A percentile compares a stretch with the other conserved stretches of the same genome.
These are phyloP conservation scores for Spondyliosoma cantharus DNA, from an alignment of 2,797 vertebrate genomes.

Conservation along the genomic window DNA sequence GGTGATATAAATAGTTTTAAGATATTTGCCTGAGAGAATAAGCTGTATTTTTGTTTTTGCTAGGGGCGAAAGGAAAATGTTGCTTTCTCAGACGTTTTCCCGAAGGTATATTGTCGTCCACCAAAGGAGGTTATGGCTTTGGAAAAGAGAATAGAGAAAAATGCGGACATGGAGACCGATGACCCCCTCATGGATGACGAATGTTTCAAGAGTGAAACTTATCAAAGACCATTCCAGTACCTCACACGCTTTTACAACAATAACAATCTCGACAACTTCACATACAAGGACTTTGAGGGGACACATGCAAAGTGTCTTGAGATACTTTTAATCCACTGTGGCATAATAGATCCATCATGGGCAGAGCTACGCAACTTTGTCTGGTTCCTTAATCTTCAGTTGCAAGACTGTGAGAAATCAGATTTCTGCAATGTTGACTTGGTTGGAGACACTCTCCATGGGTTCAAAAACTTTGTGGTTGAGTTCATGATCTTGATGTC, in stretches of 20 bases:
- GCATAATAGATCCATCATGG: slow-evolving; percentile 90
- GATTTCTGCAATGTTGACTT: slow-evolving; percentile 85
- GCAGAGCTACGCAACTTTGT: slow-evolving; percentile 89
- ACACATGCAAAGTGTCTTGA: slow-evolving; percentile 86
- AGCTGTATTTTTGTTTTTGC: slow-evolving; percentile 15
- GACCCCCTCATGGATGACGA: slow-evolving; percentile 86
- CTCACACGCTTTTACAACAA: slow-evolving; percentile 82
- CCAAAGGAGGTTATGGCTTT: slow-evolving; percentile 88
- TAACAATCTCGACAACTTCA: slow-evolving; percentile 83
- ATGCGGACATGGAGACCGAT: rapidly evolving
- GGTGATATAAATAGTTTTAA: neutral
- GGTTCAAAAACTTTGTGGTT: slow-evolving; percentile 93
- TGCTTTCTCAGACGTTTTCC: slow-evolving; percentile 87
- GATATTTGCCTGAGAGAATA: neutral
- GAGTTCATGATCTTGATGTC: slow-evolving; percentile 95
- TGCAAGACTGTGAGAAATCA: slow-evolving; percentile 89
- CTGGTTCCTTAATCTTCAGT: slow-evolving; percentile 89
- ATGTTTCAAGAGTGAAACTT: slow-evolving; percentile 87
- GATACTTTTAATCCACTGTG: slow-evolving; percentile 88
- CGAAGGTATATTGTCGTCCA: slow-evolving; percentile 86
- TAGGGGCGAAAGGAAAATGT: slow-evolving; percentile 73
- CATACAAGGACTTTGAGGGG: slow-evolving; percentile 83
- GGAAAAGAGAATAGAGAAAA: slow-evolving; percentile 66
- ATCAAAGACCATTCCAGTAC: slow-evolving; percentile 93
- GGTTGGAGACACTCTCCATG: slow-evolving; percentile 84